Evolutionary conservation across 92 coral and sea anemone species (phyloP).

Genomic region (Paragorgia papillata): DNA sequence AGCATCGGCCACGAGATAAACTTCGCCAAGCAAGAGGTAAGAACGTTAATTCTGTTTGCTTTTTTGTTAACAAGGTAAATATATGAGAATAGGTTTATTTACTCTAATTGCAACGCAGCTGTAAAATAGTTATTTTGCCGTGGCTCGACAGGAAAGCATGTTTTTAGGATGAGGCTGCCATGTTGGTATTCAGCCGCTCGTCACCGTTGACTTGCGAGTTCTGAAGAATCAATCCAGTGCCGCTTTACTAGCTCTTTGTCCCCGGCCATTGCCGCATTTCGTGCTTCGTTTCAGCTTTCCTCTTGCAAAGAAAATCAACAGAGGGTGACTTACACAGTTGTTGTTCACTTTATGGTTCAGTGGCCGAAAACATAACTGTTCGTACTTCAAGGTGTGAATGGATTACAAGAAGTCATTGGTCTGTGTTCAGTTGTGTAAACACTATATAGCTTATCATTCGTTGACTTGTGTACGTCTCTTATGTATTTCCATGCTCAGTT

Average conservation of each 20-base stretch:
- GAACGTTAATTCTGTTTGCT: constrained; percentile 20
- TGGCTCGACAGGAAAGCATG: constrained; percentile 6
- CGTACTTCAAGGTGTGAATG: constrained; percentile 69
- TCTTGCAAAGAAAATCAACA: constrained; percentile 47
- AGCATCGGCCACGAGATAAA: constrained; percentile 20
- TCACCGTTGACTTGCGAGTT: neutral
- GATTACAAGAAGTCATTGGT: constrained; percentile 50
- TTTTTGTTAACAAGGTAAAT: constrained; percentile 13
- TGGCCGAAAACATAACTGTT: constrained; percentile 78
- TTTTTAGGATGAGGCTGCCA: constrained; percentile 6
- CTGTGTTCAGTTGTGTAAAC: constrained; percentile 44
- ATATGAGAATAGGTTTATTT: constrained; percentile 4
- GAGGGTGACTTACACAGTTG: constrained; percentile 46
- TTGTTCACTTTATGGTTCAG: constrained; percentile 82
- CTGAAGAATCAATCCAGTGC: neutral
- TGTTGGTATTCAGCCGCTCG: constrained; percentile 2
- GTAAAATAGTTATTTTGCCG: neutral
- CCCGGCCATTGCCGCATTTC: constrained; percentile 18
- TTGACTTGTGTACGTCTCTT: constrained; percentile 7
- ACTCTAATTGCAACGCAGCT: constrained; percentile 5
- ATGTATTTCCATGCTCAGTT: constrained; percentile 24
- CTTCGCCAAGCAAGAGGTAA: constrained; percentile 19
- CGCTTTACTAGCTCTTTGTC: constrained; percentile 26
- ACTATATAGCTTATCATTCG: constrained; percentile 26
- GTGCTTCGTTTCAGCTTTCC: constrained; percentile 46